Evolutionary conservation across 2,888 invertebrate species (phyloP).

Genomic region (Eupithecia subumbrata): DNA sequence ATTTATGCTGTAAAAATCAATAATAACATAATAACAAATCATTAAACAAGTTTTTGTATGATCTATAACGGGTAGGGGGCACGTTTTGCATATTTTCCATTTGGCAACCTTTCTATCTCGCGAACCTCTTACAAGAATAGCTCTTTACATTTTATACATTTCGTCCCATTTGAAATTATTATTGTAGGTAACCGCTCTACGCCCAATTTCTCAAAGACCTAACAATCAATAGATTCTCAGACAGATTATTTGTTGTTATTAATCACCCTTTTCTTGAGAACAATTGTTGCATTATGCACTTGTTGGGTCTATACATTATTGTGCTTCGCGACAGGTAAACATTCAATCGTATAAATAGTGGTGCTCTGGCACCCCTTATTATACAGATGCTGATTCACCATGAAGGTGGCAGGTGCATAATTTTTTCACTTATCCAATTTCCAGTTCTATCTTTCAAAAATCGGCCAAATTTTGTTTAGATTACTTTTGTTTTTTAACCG

Average conservation of each 20-base stretch:
- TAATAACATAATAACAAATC: background rate
- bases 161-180: too few species aligned
- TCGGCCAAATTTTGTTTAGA: too few species aligned
- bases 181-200: background rate
- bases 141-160: too few species aligned
- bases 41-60: background rate
- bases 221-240: background rate
- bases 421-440: background rate
- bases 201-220: background rate
- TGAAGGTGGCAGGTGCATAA: conserved; percentile 25
- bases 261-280: conserved; percentile 16
- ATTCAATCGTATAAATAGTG: conserved; percentile 29
- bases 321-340: conserved; percentile 17
- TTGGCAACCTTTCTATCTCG: too few species aligned
- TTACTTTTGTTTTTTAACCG: too few species aligned
- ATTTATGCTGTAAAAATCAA: background rate
- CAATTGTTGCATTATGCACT: conserved; percentile 19
- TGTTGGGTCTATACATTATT: background rate
- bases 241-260: conserved; percentile 19
- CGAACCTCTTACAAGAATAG: too few species aligned
- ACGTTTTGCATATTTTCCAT: too few species aligned
- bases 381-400: conserved; percentile 4
- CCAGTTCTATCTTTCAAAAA: background rate
- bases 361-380: background rate
- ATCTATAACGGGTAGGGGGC: too few species aligned